Evolutionary conservation across 1,140 invertebrate species (phyloP), one percentile per base, ranked within the genome.

Genomic region (Diuraphis noxia): DNA sequence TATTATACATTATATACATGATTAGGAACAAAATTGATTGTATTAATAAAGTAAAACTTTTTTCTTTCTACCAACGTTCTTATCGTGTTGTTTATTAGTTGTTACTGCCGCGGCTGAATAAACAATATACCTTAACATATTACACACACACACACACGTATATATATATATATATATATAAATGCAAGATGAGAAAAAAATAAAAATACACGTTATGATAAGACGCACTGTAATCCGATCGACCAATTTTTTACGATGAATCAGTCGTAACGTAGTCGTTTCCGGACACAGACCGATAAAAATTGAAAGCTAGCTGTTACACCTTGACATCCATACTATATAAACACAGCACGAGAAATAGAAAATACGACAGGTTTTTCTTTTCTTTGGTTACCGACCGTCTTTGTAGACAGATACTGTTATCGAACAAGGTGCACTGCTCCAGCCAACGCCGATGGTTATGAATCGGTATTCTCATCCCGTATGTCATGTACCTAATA

Each of bases 51-150:
- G 30, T n/a, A 84, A 84, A 72, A n/a, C 0, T n/a, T 43, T 84
- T 30, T 17, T 49, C 13, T 49, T n/a, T n/a, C n/a, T 7, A 72
- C 56, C 56, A 84, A 84, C 25, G 40, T 84, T 84, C 81, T 84
- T 84, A 84, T 84, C 81, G 23, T 41, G 40, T 84, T 84, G 56
- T 72, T 72, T 72, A 72, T 72, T 72, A 72, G 30, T 72, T 40
- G 79, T 81, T 81, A 10, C 17, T 63, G 56, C 13, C 13, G 17
- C 17, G 30, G 30, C n/a, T 72, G 4, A 72, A 72, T 5, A 49
- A 49, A 49, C 23, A 17, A n/a, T n/a, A 5, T 13, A n/a, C 56
- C 21, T 38, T 38, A 25, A 81, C 36, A 81, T 79, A 49, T n/a
- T n/a, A n/a, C n/a, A n/a, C n/a, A n/a, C n/a, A n/a, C n/a, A n/a